Base-by-base conservation (phyloP, 1,140 invertebrate genomes). In the Ceratina japonica region DNA sequence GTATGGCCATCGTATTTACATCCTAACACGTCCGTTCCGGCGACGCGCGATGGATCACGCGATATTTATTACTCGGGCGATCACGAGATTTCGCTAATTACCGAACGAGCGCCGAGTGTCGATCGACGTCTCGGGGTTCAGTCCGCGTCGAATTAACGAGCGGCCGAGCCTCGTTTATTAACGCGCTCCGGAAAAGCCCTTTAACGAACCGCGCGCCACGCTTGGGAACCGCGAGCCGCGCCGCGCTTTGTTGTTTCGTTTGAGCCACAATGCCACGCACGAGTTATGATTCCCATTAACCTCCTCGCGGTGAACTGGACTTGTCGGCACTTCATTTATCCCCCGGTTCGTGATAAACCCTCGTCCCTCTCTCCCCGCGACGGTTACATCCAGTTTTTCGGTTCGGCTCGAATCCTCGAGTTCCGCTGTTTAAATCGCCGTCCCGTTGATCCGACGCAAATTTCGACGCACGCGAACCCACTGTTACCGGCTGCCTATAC, bases 71-170 rank as follows among this genome's bases (percentile, higher is more conserved):
- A n/a, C 64, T 13, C 0, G n/a, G n/a, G 22, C 64, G 64, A 69
- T 69, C 64, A 22, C 15, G 22, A 69, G 65, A 69, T 31, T 69
- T 59, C 37, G n/a, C 74, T 76, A 76, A 76, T 76, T 76, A 76
- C 37, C 44, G 64, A 37, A 51, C 64, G 58, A 76, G 68, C 64
- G 68, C 64, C 12, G 22, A 37, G 4, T 69, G 74, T 76, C 64
- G 65, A 76, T 76, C 65, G 37, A 62, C 16, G 22, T 76, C 49
- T 69, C 37, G 37, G 49, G 58, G 37, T 44, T n/a, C 37, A 51
- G 3, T 1, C 16, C 18, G 12, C 18, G 37, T 61, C 10, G 1
- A 69, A 76, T 76, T 69, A 69, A 76, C 4, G 31, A n/a, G n/a
- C 22, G 37, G n/a, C 27, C 27, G 56, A 24, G 31, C 16, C 13